Percentiles rank a stretch among this genome's conserved stretches.
phyloP scores from a whole-genome alignment of 2,888 invertebrate species.

The Drosophila falleni region DNA sequence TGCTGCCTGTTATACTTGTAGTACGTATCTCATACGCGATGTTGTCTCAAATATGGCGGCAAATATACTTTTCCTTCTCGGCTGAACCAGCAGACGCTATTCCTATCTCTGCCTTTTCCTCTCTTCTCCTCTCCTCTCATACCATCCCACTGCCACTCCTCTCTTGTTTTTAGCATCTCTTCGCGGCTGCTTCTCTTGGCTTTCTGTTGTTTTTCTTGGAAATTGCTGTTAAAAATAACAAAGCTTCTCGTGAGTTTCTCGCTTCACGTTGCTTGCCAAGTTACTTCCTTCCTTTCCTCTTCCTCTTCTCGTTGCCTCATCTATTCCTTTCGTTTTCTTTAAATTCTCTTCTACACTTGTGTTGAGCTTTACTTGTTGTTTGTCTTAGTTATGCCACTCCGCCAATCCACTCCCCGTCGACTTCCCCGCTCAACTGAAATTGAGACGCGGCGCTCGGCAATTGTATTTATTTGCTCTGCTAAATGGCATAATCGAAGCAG shows the following conservation, averaged over 20 bases:
- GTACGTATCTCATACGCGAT: slow-evolving; percentile 64
- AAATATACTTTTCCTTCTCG: slow-evolving; percentile 72
- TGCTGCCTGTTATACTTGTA: slow-evolving; percentile 4
- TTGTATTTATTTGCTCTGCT: slow-evolving; percentile 78
- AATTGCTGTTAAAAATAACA: slow-evolving; percentile 82
- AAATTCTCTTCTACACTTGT: slow-evolving; percentile 6
- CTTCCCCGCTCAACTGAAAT: slow-evolving; percentile 60
- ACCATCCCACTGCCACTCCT: not conserved
- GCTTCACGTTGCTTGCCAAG: slow-evolving; percentile 65
- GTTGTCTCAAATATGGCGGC: slow-evolving; percentile 82
- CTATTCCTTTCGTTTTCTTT: slow-evolving; percentile 8
- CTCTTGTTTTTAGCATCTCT: slow-evolving; percentile 16
- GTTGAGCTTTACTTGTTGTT: slow-evolving; percentile 60
- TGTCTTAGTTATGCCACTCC: slow-evolving; percentile 66
- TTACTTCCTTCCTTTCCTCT: slow-evolving; percentile 61
- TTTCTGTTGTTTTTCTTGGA: slow-evolving; percentile 77
- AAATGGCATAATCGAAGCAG: slow-evolving; percentile 77
- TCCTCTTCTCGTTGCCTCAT: not conserved
- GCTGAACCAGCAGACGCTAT: slow-evolving; percentile 54
- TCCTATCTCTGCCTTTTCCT: slow-evolving; percentile 2
- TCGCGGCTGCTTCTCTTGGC: slow-evolving; percentile 40
- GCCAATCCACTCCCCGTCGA: slow-evolving; percentile 1
- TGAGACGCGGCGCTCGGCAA: slow-evolving; percentile 70
- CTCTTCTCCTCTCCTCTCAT: not conserved
- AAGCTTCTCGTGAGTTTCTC: slow-evolving; percentile 70